These are phyloP conservation scores for Prionace glauca DNA, from an alignment of 2,797 vertebrate genomes.

Conservation along the genomic window DNA sequence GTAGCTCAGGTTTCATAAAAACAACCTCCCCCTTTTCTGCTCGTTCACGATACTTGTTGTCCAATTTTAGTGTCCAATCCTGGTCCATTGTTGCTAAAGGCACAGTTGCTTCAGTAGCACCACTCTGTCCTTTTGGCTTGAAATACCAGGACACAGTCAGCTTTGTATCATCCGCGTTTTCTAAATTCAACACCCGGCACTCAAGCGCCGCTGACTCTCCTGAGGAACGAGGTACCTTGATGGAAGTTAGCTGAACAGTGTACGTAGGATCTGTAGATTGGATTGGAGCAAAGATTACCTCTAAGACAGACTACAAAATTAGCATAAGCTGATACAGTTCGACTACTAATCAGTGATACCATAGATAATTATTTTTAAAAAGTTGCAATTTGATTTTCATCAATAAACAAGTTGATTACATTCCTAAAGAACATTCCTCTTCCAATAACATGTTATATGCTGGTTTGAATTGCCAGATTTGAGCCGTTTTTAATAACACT, in stretches of 20 bases:
- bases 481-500: too few species aligned
- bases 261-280: slow-evolving; percentile 67
- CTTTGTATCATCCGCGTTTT: slow-evolving; percentile 49
- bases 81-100: slow-evolving; percentile 67
- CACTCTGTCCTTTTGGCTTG: slow-evolving; percentile 46
- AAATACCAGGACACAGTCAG: slow-evolving; percentile 78
- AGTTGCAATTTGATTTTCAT: background rate
- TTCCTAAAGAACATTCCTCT: background rate
- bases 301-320: background rate
- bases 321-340: background rate
- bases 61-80: slow-evolving; percentile 64
- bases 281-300: background rate
- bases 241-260: slow-evolving; percentile 56
- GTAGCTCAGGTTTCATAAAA: slow-evolving; percentile 58
- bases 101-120: slow-evolving; percentile 45
- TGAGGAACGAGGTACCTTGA: slow-evolving; percentile 59
- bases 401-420: background rate
- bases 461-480: background rate
- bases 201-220: slow-evolving; percentile 75
- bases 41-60: slow-evolving; percentile 58
- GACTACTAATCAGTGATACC: background rate
- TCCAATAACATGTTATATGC: background rate
- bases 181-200: slow-evolving; percentile 62
- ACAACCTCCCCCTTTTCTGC: slow-evolving; percentile 66
- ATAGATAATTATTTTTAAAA: background rate